These are phyloP conservation scores for Hypomecis atomaria DNA, from an alignment of 2,888 invertebrate species.

Conservation along the genomic window DNA sequence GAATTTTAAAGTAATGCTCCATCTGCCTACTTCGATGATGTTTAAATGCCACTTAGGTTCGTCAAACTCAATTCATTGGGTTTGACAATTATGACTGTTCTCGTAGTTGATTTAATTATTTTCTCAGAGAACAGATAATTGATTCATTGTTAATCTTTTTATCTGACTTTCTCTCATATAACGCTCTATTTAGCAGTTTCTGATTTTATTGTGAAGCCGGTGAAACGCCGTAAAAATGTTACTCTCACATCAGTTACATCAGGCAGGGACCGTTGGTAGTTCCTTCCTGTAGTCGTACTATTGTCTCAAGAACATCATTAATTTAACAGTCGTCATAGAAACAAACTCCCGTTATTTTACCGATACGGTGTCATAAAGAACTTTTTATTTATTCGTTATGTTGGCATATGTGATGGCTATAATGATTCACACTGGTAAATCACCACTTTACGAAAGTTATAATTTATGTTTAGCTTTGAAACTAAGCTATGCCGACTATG, in stretches of 20 bases:
- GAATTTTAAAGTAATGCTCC: no score
- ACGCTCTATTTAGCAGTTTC: conserved; percentile 18
- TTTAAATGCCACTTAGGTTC: no score
- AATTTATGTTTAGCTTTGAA: conserved; percentile 59
- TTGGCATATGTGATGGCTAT: conserved; percentile 38
- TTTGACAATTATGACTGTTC: neutral
- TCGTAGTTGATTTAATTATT: neutral
- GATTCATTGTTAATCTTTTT: conserved; percentile 26
- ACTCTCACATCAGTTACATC: conserved; percentile 4
- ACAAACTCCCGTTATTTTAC: conserved; percentile 7
- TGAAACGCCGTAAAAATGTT: conserved; percentile 7
- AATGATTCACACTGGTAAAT: conserved; percentile 50
- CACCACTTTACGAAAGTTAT: conserved; percentile 60
- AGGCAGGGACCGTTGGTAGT: neutral
- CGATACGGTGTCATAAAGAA: conserved; percentile 10
- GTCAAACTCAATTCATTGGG: no score
- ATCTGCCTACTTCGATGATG: no score
- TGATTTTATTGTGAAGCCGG: conserved; percentile 5
- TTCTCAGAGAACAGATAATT: conserved; percentile 15
- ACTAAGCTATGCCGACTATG: conserved; percentile 65
- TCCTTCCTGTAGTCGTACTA: conserved; percentile 1
- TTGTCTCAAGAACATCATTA: conserved; percentile 1
- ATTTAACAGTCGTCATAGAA: conserved; percentile 11
- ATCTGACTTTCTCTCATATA: conserved; percentile 13
- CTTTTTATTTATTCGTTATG: conserved; percentile 34